Conservation (phyloP, 2,888 invertebrate genomes). For the Drosophila mercatorum region DNA sequence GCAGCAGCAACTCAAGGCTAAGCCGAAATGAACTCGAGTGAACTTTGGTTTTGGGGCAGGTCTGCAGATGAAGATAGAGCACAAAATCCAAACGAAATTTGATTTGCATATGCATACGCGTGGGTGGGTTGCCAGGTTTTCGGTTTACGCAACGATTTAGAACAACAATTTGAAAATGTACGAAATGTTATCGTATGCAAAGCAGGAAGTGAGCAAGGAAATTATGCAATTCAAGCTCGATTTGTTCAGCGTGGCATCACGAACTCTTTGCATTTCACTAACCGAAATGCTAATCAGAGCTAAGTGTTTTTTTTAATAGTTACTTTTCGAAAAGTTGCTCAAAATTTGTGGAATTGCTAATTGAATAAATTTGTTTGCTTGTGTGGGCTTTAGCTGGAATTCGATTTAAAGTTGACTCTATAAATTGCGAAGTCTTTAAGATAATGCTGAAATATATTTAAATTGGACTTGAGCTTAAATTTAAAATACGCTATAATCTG, state of each 20-base stretch:
- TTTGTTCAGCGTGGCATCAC: not conserved
- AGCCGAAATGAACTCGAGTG: conserved; percentile 46
- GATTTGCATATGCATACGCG: conserved; percentile 36
- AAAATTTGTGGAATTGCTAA: conserved; percentile 4
- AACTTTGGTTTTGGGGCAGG: conserved; percentile 45
- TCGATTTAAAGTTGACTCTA: not conserved
- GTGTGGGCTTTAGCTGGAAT: not conserved
- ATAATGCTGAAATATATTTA: not conserved
- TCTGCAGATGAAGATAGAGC: conserved; percentile 40
- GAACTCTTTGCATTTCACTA: not conserved
- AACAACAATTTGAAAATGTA: conserved; percentile 24
- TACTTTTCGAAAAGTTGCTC: not conserved
- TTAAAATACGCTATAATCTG: not conserved
- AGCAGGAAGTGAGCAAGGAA: conserved; percentile 13
- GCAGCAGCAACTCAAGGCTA: conserved; percentile 49
- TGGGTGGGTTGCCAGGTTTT: conserved; percentile 26
- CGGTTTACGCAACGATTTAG: conserved; percentile 15
- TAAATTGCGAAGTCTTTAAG: not conserved
- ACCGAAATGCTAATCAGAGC: conserved; percentile 3
- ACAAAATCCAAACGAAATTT: conserved; percentile 9
- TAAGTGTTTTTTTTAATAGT: not conserved
- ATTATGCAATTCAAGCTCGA: conserved; percentile 5
- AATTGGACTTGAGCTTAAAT: too few relatives aligned
- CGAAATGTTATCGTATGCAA: conserved; percentile 21
- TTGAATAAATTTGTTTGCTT: not conserved